Evolutionary conservation across 2,113 vertebrate species (phyloP).

Genomic region (Picathartes gymnocephalus): DNA sequence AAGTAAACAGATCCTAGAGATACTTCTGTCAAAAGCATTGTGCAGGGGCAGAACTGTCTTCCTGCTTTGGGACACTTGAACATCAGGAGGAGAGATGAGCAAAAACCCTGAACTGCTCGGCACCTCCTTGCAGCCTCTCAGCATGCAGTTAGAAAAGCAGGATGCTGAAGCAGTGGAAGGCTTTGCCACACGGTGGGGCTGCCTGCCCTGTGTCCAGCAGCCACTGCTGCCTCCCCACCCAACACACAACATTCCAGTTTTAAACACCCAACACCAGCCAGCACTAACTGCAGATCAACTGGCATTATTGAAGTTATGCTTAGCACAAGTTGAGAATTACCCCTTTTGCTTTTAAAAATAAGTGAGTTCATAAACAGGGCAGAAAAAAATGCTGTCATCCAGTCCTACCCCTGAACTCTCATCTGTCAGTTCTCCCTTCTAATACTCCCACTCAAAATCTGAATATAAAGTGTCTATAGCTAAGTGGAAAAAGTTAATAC

Average conservation of each 20-base stretch:
- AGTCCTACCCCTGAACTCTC: neutral
- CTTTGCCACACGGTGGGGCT: conserved; percentile 33
- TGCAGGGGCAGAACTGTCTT: neutral
- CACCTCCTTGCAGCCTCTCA: neutral
- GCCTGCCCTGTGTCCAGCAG: neutral
- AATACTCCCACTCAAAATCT: neutral
- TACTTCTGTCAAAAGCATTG: neutral
- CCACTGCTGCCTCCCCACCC: neutral
- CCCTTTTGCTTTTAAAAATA: neutral
- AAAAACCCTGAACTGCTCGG: neutral
- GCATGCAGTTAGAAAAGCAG: accelerated
- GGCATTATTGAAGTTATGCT: neutral
- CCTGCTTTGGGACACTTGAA: neutral
- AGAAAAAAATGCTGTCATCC: neutral
- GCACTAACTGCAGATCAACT: too few relatives aligned
- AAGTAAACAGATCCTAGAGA: neutral
- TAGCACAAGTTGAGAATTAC: neutral
- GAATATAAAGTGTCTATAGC: neutral
- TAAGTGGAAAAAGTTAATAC: neutral
- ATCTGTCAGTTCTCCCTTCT: neutral
- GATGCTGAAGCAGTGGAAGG: neutral
- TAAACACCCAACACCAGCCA: neutral
- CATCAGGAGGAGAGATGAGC: neutral
- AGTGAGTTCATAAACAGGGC: neutral
- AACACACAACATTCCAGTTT: accelerated